Conservation (phyloP, 1,140 invertebrate genomes). For the Habropoda laboriosa region DNA sequence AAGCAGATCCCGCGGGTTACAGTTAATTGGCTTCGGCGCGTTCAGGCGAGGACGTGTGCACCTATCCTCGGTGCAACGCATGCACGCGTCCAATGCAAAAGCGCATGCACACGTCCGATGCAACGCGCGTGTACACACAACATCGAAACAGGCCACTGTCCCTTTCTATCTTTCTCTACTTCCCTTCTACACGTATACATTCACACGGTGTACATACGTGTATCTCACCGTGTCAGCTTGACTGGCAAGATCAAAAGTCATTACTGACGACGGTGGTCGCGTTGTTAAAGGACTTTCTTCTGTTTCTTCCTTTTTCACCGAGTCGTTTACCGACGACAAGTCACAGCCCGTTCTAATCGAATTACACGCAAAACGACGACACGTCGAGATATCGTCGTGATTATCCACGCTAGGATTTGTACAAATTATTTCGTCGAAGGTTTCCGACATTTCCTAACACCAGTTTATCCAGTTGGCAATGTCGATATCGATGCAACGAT, state of each 20-base stretch:
- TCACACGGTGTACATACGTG: constrained; percentile 7
- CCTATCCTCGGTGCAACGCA: constrained; percentile 38
- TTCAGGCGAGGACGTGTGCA: constrained; percentile 40
- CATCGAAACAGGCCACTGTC: neutral
- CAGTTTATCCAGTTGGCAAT: neutral
- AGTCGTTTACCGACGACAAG: neutral
- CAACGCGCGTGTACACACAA: neutral
- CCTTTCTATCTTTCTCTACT: neutral
- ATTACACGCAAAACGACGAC: neutral
- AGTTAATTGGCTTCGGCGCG: constrained; percentile 72
- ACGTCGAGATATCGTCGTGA: neutral
- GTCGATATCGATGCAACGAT: neutral
- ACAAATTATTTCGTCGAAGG: neutral
- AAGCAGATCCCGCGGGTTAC: constrained; percentile 71
- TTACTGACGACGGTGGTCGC: constrained; percentile 14
- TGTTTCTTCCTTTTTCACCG: neutral
- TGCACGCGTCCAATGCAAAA: constrained; percentile 21
- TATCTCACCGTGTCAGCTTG: neutral
- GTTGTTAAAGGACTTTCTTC: constrained; percentile 24
- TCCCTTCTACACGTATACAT: neutral
- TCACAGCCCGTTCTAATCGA: constrained; percentile 13
- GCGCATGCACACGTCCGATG: neutral
- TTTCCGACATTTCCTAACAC: neutral
- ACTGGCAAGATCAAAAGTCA: constrained; percentile 29
- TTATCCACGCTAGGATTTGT: neutral